Percentiles rank a stretch among this genome's conserved stretches.
phyloP scores from a whole-genome alignment of 53 echinoderm and acorn worm genomes.

The Holothuria leucospilota region DNA sequence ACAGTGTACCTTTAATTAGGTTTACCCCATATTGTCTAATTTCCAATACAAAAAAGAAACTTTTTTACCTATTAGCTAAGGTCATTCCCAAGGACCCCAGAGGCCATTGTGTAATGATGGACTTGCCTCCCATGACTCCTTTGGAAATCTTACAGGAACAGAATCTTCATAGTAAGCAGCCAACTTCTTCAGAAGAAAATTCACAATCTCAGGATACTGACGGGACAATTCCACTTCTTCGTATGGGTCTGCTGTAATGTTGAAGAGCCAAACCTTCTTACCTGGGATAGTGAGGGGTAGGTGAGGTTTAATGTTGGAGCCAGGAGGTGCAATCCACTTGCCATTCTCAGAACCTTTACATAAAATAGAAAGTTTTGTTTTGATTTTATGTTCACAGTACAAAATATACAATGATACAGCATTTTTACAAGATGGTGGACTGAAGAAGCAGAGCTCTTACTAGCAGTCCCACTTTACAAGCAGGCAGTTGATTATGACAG shows the following conservation, averaged over 20 bases:
- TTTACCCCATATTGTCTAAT: no score
- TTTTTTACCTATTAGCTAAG: no score
- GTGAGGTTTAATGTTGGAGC: slow-evolving; percentile 30
- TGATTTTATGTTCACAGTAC: no score
- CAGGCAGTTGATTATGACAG: no score
- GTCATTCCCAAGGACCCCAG: slow-evolving; percentile 45
- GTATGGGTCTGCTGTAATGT: slow-evolving; percentile 63
- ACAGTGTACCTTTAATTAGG: no score
- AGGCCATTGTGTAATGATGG: slow-evolving; percentile 38
- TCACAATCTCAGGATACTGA: slow-evolving; percentile 36
- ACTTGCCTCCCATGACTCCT: background rate
- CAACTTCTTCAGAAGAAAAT: background rate
- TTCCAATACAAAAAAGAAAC: no score
- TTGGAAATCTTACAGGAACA: slow-evolving; percentile 32
- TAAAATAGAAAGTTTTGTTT: background rate
- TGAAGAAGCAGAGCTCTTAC: no score
- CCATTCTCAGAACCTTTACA: slow-evolving; percentile 8
- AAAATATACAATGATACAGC: no score
- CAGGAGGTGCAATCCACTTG: slow-evolving; percentile 49
- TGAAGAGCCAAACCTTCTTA: slow-evolving; percentile 62
- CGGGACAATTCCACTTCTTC: slow-evolving; percentile 37
- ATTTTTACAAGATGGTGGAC: no score
- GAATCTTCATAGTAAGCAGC: slow-evolving; percentile 20
- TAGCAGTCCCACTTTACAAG: no score
- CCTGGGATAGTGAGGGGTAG: slow-evolving; percentile 28